Evolutionary conservation across 2,797 vertebrate species (phyloP).

Genomic region (Cossypha niveicapilla): DNA sequence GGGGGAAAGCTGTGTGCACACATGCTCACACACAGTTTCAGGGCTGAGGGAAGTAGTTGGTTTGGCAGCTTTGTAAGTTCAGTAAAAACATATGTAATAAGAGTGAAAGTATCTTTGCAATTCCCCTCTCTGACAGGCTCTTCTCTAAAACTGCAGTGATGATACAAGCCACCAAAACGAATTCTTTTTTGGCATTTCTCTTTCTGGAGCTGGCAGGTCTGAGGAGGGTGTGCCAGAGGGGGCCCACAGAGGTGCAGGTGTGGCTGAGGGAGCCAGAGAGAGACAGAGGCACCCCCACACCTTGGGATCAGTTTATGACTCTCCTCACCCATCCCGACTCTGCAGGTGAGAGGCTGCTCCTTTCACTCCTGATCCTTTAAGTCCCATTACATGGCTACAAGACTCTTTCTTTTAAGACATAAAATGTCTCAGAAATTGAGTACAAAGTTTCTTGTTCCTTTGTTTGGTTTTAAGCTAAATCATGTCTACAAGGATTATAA

Average conservation of each 20-base stretch:
- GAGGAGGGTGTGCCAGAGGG: rapidly evolving
- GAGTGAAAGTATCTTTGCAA: neutral
- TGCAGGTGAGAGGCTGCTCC: neutral
- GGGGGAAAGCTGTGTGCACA: neutral
- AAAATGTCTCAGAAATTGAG: neutral
- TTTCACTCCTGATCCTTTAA: neutral
- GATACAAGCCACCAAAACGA: neutral
- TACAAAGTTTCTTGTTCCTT: neutral
- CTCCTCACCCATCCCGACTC: neutral
- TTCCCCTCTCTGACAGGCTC: neutral
- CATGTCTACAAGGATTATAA: neutral
- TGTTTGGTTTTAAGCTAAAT: neutral
- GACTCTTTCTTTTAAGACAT: neutral
- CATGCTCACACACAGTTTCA: neutral
- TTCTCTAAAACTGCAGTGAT: neutral
- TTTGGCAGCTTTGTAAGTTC: neutral
- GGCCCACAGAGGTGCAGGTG: rapidly evolving
- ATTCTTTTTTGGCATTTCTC: neutral
- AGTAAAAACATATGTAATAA: neutral
- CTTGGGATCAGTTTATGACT: neutral
- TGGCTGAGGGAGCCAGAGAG: rapidly evolving
- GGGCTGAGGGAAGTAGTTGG: neutral
- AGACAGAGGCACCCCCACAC: neutral
- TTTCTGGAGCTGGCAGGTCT: neutral
- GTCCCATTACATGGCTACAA: neutral